These are phyloP conservation scores for Corydoras sp. DNA, from an alignment of 2,113 vertebrate species.

Conservation along the genomic window DNA sequence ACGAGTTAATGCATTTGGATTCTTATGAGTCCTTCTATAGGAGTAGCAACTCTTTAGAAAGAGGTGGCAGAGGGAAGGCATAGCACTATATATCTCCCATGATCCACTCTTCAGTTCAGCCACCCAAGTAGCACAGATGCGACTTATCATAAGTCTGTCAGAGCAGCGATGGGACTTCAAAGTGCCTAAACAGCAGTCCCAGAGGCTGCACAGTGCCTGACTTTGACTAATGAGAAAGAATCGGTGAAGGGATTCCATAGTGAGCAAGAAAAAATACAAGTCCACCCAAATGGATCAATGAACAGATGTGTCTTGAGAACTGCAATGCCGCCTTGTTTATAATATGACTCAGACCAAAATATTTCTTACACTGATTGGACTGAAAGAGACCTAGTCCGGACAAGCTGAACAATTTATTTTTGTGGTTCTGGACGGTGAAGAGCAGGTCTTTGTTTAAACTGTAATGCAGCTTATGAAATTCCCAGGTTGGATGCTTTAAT, in stretches of 20 bases:
- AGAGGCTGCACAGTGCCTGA: conserved; percentile 14
- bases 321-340: background rate
- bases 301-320: conserved; percentile 5
- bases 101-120: conserved; percentile 32
- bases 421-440: background rate
- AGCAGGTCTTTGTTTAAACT: conserved; percentile 3
- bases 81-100: conserved; percentile 20
- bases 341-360: background rate
- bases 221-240: conserved; percentile 40
- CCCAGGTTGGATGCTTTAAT: conserved; percentile 11
- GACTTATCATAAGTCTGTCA: conserved; percentile 39
- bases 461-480: conserved; percentile 16
- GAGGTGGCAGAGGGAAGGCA: background rate
- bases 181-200: conserved; percentile 36
- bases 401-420: background rate
- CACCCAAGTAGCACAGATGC: conserved; percentile 41
- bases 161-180: conserved; percentile 28
- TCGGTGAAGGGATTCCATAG: conserved; percentile 10
- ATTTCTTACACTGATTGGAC: background rate
- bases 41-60: conserved; percentile 3
- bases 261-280: conserved; percentile 12
- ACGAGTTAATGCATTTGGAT: background rate
- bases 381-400: background rate
- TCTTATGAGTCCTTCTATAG: background rate
- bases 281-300: conserved; percentile 21